Evolutionary conservation across 1,140 invertebrate species (phyloP), one percentile per base, ranked within the genome.

Genomic region (Rhizoglyphus robini): DNA sequence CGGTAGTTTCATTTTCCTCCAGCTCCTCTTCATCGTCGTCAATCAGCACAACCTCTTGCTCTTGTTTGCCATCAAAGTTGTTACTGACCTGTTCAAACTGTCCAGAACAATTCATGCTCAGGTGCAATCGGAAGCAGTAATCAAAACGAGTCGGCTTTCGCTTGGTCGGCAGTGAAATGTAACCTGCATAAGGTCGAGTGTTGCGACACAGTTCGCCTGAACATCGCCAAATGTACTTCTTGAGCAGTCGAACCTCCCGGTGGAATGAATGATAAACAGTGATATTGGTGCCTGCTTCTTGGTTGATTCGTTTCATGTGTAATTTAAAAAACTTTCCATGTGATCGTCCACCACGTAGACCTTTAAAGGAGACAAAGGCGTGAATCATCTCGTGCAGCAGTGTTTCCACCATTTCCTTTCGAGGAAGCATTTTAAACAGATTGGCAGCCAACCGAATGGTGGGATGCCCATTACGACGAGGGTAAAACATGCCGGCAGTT

Each of bases 381-480:
- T 99, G 96, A 67, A 99, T 99, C 96, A 99, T 99, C 79, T 99
- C 96, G 78, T 99, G 96, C 79, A 86, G 68, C 30, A 80, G 76
- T 48, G 81, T 83, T 73, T 83, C 78, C 5, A 83, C 75, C 0
- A 83, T 71, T 71, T 83, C 82, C 66, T 75, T 76, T 47, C 81
- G 71, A 20, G 81, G 88, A 59, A 96, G 78, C 2, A 97, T 75
- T 77, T 92, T 93, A 0, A 99, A 76, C 15, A 99, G 76, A 0
- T 95, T 93, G 72, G 85, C 83, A 75, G 92, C 96, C 2, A 99
- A 75, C 38, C 75, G 69, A 47, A 82, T 79, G 11, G 85, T 83
- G 72, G 92, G 3, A 29, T 27, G 1, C 13, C 57, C 57, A 46
- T 60, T 27, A 2, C 36, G 31, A 38, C 25, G 3, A n/a, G 27